Evolutionary conservation across 2,113 vertebrate species (phyloP).

Genomic region (Hoplias malabaricus): DNA sequence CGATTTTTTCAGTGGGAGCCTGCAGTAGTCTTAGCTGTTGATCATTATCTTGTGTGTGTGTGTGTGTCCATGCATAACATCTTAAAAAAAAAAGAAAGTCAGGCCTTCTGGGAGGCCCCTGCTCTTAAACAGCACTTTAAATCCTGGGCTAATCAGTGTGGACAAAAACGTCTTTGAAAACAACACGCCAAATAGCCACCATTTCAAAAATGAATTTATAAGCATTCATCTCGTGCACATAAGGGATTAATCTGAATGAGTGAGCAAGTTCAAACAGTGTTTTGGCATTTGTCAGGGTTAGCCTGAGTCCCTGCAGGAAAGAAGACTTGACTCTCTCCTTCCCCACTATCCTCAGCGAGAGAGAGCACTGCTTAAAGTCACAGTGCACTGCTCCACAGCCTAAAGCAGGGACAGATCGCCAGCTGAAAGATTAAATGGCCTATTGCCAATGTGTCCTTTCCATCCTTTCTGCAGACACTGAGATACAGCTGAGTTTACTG

Average conservation of each 20-base stretch:
- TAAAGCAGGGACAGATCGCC: slow-evolving; percentile 27
- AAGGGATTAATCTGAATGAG: slow-evolving; percentile 54
- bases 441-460: slow-evolving; percentile 25
- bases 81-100: slow-evolving; percentile 2
- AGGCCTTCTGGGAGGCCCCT: slow-evolving; percentile 31
- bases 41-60: slow-evolving; percentile 40
- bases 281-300: slow-evolving; percentile 55
- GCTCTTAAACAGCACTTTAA: slow-evolving; percentile 31
- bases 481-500: slow-evolving; percentile 7
- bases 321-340: slow-evolving; percentile 32
- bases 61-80: slow-evolving; percentile 40
- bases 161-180: slow-evolving; percentile 25
- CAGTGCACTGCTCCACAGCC: slow-evolving; percentile 33
- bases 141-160: slow-evolving; percentile 30
- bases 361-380: slow-evolving; percentile 34
- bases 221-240: slow-evolving; percentile 49
- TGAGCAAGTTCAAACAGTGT: slow-evolving; percentile 57
- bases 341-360: slow-evolving; percentile 31
- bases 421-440: slow-evolving; percentile 46
- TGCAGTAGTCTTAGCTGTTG: slow-evolving; percentile 24
- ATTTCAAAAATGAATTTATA: slow-evolving; percentile 53
- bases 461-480: slow-evolving; percentile 3
- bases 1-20: slow-evolving; percentile 15
- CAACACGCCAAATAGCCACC: slow-evolving; percentile 44
- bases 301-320: slow-evolving; percentile 45